Evolutionary conservation across 2,888 invertebrate species (phyloP).

Genomic region (Cordilura impudica): DNA sequence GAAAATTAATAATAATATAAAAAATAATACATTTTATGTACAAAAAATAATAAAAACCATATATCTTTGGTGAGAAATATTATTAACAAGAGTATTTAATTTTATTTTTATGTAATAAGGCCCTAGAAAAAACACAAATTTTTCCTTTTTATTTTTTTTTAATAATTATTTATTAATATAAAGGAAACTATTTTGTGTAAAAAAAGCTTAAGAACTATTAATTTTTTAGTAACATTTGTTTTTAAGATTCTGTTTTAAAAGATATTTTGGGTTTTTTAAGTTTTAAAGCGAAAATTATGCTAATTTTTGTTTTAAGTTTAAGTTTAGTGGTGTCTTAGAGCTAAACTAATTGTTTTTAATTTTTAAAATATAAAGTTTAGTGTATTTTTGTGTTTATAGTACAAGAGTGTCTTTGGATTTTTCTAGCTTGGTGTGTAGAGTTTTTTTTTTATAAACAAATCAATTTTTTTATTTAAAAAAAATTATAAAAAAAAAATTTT

Average conservation of each 20-base stretch:
- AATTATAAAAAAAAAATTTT: conserved; percentile 38
- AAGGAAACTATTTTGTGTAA: conserved; percentile 45
- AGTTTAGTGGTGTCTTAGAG: conserved; percentile 45
- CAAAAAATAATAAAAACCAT: conserved; percentile 35
- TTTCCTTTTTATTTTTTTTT: conserved; percentile 70
- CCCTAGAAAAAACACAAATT: conserved; percentile 60
- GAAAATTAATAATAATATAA: conserved; percentile 64
- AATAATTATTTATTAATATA: conserved; percentile 64
- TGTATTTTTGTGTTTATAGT: conserved; percentile 61
- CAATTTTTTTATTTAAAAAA: conserved; percentile 30
- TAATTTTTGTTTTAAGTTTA: conserved; percentile 55
- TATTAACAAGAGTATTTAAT: conserved; percentile 70
- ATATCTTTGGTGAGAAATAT: conserved; percentile 63
- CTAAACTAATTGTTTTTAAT: conserved; percentile 35
- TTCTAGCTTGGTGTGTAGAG: conserved; percentile 66
- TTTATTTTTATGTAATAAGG: conserved; percentile 62
- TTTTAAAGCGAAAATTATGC: conserved; percentile 62
- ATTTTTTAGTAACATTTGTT: conserved; percentile 70
- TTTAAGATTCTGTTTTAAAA: conserved; percentile 12
- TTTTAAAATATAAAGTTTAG: conserved; percentile 27
- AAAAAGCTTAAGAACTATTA: conserved; percentile 69
- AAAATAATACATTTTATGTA: conserved; percentile 64
- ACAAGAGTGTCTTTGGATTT: conserved; percentile 67
- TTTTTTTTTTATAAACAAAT: conserved; percentile 44
- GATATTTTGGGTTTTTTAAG: conserved; percentile 1